Conservation (phyloP, 2,888 invertebrate genomes). For the Cerastis leucographa region DNA sequence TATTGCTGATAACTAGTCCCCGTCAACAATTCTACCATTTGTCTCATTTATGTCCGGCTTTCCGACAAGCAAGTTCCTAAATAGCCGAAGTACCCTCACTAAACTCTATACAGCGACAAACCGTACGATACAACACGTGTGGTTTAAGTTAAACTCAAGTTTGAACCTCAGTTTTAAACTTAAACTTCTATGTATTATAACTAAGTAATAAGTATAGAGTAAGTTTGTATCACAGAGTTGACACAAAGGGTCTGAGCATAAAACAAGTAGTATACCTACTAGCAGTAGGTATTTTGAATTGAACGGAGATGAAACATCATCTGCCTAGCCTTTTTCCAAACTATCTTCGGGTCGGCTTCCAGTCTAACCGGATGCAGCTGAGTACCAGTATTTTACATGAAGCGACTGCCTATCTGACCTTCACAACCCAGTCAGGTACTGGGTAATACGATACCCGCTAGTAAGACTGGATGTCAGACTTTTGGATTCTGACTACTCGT, state of each 20-base stretch:
- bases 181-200: not conserved
- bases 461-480: too few relatives aligned
- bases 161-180: slow-evolving; percentile 8
- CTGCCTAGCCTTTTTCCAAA: too few relatives aligned
- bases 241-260: not conserved
- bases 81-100: not conserved
- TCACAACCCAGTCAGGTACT: too few relatives aligned
- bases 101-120: not conserved
- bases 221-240: not conserved
- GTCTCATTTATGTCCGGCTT: not conserved
- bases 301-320: not conserved
- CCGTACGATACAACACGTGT: not conserved
- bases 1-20: not conserved
- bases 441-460: too few relatives aligned
- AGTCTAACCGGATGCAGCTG: too few relatives aligned
- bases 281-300: not conserved
- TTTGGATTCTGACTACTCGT: too few relatives aligned
- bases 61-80: not conserved
- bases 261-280: not conserved
- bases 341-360: too few relatives aligned
- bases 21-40: not conserved
- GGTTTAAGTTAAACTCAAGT: not conserved
- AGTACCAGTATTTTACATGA: too few relatives aligned
- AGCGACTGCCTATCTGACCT: too few relatives aligned
- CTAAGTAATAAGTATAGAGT: not conserved